Evolutionary conservation across 2,888 invertebrate genomes (phyloP).

Genomic region (Zonitis immaculata): DNA sequence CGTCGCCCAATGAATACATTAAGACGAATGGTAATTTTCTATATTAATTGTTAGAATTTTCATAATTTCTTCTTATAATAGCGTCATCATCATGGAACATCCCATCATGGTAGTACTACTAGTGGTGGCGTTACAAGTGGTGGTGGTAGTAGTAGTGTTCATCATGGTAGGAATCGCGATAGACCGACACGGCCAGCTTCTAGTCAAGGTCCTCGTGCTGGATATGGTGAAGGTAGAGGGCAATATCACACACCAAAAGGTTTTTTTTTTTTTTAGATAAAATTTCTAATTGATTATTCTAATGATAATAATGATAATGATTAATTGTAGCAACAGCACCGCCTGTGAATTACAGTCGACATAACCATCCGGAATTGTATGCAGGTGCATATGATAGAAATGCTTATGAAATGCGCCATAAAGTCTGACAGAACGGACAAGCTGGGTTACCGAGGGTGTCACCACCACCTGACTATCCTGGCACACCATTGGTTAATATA

Average conservation of each 20-base stretch:
- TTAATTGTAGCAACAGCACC: conserved; percentile 47
- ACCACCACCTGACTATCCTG: conserved; percentile 48
- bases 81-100: conserved; percentile 47
- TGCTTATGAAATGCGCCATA: conserved; percentile 73
- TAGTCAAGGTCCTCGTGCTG: conserved; percentile 59
- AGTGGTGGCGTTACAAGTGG: conserved; percentile 35
- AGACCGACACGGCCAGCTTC: conserved; percentile 46
- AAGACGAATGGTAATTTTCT: conserved; percentile 68
- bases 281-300: too few relatives aligned
- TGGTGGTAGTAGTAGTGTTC: conserved; percentile 24
- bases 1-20: conserved; percentile 88
- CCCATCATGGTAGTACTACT: conserved; percentile 31
- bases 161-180: conserved; percentile 37
- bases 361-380: conserved; percentile 60
- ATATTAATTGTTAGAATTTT: neutral
- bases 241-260: conserved; percentile 68
- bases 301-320: neutral
- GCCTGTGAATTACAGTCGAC: conserved; percentile 39
- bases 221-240: conserved; percentile 67
- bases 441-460: conserved; percentile 38
- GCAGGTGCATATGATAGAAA: conserved; percentile 67
- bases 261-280: too few relatives aligned
- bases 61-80: conserved; percentile 33
- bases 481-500: conserved; percentile 41
- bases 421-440: conserved; percentile 56